Evolutionary conservation across 2,888 invertebrate species (phyloP), one percentile per base, ranked within the genome.

Genomic region (Dioctria linearis): DNA sequence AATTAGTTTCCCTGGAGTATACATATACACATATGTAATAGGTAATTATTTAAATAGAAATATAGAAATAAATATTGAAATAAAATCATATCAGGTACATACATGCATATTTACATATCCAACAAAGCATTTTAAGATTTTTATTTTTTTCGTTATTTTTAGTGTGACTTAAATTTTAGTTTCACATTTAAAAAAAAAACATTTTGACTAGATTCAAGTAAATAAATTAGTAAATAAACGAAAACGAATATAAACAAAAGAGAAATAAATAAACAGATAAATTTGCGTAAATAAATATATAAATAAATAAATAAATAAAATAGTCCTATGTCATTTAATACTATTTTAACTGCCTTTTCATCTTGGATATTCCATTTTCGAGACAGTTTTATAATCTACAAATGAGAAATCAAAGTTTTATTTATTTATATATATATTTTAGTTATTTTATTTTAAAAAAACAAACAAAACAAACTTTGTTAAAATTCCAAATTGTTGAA

Each of bases 41-140:
- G 25, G 25, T 25, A 25, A 25, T 25, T 25, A 25, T 25, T 25
- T 25, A 54, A 25, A 54, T 73, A 51, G 8, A 54, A 76, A 76
- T 46, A 61, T 63, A 63, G n/a, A 66, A 66, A 66, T 66, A 66
- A 40, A 66, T 66, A 43, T 76, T 61, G 37, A 6, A 66, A 75
- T 65, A 51, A 80, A 73, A 73, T 39, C 40, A 76, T 80, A 37
- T 76, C 80, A 80, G 80, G 80, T 80, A 80, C 80, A 80, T 80
- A 80, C 76, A 25, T 25, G 25, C 25, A 80, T 80, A 80, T 80
- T 80, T 80, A 80, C 80, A 80, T 11, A 76, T 73, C 49, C 51
- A 80, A 67, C 57, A 54, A 11, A 40, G 25, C 43, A 11, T 66
- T 78, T 51, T 65, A 25, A 25, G 25, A 25, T 57, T 78, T 78